Conservation (phyloP, 2,888 invertebrate genomes). For the Spisula subtruncata region DNA sequence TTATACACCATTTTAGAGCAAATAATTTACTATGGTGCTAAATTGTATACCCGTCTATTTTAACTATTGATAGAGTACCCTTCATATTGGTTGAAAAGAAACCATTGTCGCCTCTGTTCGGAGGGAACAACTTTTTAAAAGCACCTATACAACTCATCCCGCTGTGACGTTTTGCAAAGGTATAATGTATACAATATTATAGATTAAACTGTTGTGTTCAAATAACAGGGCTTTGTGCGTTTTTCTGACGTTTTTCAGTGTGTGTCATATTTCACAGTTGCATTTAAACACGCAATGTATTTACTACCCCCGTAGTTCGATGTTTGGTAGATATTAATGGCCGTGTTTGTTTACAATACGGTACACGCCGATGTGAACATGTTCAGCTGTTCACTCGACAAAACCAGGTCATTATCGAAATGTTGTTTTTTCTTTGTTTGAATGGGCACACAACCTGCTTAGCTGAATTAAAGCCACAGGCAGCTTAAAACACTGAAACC, state of each 20-base stretch:
- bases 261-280: slow-evolving; percentile 37
- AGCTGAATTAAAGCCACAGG: not conserved
- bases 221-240: not conserved
- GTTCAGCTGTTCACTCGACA: not conserved
- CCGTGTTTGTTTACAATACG: not conserved
- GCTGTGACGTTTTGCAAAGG: slow-evolving; percentile 18
- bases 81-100: not conserved
- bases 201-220: not conserved
- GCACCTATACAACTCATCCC: not conserved
- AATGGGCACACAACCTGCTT: not conserved
- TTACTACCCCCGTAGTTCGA: not conserved
- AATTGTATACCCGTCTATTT: not conserved
- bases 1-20: not conserved
- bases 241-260: not conserved
- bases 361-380: not conserved
- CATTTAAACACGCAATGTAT: slow-evolving; percentile 39
- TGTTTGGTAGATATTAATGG: not conserved
- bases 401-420: not conserved
- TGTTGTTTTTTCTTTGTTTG: not conserved
- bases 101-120: not conserved
- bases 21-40: not conserved
- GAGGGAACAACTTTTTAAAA: not conserved
- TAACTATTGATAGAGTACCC: slow-evolving; percentile 4
- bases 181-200: not conserved
- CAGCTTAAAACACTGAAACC: too few relatives aligned